Percentiles rank a stretch among this genome's conserved stretches.
Evolutionary conservation across 2,797 vertebrate species (phyloP).

Genomic region (Halcyon badia): DNA sequence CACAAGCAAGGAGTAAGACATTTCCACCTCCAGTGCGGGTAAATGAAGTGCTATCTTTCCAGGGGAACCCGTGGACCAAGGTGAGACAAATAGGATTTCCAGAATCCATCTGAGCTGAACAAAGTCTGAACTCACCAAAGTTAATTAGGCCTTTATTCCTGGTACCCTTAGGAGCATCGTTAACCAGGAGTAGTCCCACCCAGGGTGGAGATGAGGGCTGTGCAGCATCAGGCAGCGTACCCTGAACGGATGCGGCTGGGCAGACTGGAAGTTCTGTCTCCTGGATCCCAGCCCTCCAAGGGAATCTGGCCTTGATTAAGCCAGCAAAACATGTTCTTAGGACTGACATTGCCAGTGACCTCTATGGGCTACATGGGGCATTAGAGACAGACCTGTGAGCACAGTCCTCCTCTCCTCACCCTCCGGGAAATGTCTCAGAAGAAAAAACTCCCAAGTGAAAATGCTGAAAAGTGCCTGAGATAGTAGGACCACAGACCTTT

Average conservation of each 20-base stretch:
- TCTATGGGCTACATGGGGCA: fast-evolving
- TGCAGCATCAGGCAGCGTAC: background rate
- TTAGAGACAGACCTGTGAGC: background rate
- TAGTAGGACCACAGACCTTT: background rate
- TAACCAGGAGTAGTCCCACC: background rate
- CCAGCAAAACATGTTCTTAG: background rate
- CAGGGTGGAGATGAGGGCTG: background rate
- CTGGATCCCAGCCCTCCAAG: background rate
- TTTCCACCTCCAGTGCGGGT: background rate
- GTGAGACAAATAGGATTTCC: background rate
- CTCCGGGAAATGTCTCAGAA: fast-evolving
- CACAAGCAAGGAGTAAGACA: background rate
- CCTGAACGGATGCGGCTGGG: fast-evolving
- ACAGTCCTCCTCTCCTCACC: background rate
- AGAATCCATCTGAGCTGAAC: background rate
- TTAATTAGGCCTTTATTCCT: background rate
- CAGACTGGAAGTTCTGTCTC: background rate
- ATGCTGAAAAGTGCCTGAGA: background rate
- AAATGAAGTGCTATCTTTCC: background rate
- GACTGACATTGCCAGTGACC: background rate
- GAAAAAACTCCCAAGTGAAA: background rate
- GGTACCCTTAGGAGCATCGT: background rate
- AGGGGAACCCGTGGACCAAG: fast-evolving
- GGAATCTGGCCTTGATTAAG: background rate
- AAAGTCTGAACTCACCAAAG: background rate